Conservation (phyloP, 2,888 invertebrate genomes). For the Catocala nupta region DNA sequence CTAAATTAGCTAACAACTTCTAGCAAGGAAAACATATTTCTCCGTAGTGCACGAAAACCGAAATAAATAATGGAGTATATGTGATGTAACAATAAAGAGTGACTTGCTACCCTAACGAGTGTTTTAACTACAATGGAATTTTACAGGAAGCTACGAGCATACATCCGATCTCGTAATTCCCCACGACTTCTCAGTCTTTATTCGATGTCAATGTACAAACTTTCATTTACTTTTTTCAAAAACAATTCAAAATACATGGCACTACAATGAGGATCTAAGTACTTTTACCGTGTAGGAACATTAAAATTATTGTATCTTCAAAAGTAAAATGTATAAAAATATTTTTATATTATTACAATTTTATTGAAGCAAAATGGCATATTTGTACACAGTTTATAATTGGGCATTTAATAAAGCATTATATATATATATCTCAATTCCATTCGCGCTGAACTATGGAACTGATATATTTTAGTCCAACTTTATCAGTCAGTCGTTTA, state of each 20-base stretch:
- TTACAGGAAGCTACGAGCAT: conserved; percentile 39
- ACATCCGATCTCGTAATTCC: no score
- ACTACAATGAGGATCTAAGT: conserved; percentile 73
- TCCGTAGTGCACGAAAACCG: no score
- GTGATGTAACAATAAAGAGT: conserved; percentile 36
- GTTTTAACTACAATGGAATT: conserved; percentile 36
- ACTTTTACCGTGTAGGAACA: conserved; percentile 76
- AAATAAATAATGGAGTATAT: background rate
- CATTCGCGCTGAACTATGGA: conserved; percentile 22
- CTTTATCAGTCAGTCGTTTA: conserved; percentile 12
- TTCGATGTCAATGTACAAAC: conserved; percentile 73
- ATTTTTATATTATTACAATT: conserved; percentile 53
- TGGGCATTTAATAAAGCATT: conserved; percentile 25
- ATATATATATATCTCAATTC: conserved; percentile 30
- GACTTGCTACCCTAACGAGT: conserved; percentile 38
- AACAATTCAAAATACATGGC: conserved; percentile 73
- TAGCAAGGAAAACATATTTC: no score
- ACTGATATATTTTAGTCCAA: conserved; percentile 6
- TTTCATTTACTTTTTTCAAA: conserved; percentile 22
- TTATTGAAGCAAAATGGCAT: conserved; percentile 61
- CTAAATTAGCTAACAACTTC: no score
- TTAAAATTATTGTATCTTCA: conserved; percentile 66
- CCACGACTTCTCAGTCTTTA: conserved; percentile 77
- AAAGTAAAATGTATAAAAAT: conserved; percentile 76
- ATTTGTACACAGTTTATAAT: conserved; percentile 59